These are phyloP conservation scores for Mycetomoellerius zeteki DNA, from an alignment of 1,140 invertebrate species.

Conservation along the genomic window DNA sequence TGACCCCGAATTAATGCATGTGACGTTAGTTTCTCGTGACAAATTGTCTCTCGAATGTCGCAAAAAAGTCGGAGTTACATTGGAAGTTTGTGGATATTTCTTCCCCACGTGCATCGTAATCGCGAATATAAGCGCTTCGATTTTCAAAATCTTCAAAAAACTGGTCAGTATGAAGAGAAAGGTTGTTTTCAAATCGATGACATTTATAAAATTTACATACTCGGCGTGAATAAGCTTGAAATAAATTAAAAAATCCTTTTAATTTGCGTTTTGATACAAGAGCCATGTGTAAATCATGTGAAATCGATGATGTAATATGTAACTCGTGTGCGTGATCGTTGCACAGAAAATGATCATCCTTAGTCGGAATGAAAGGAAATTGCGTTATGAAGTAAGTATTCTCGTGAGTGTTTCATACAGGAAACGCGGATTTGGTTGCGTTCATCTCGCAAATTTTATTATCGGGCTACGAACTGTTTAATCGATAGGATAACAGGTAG, in stretches of 20 bases:
- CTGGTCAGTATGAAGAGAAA: neutral
- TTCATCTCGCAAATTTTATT: neutral
- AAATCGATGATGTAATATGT: conserved; percentile 39
- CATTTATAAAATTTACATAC: neutral
- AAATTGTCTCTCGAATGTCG: conserved; percentile 31
- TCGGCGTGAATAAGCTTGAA: neutral
- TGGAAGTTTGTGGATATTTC: neutral
- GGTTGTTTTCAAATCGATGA: neutral
- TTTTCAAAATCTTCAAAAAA: neutral
- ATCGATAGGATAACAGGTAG: neutral
- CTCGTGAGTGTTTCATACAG: neutral
- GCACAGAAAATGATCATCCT: conserved; percentile 7
- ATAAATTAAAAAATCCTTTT: neutral
- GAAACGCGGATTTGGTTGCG: too few species aligned
- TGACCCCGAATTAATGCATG: neutral
- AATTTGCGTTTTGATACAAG: neutral
- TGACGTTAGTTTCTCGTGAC: conserved; percentile 20
- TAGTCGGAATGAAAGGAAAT: conserved; percentile 8
- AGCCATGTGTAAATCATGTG: neutral
- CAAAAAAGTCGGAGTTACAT: neutral
- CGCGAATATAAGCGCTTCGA: neutral
- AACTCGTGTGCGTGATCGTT: conserved; percentile 27
- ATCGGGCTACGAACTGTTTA: neutral
- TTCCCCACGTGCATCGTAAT: neutral
- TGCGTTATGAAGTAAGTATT: neutral